Conservation (phyloP, 2,888 invertebrate species). For the Monochamus alternatus region DNA sequence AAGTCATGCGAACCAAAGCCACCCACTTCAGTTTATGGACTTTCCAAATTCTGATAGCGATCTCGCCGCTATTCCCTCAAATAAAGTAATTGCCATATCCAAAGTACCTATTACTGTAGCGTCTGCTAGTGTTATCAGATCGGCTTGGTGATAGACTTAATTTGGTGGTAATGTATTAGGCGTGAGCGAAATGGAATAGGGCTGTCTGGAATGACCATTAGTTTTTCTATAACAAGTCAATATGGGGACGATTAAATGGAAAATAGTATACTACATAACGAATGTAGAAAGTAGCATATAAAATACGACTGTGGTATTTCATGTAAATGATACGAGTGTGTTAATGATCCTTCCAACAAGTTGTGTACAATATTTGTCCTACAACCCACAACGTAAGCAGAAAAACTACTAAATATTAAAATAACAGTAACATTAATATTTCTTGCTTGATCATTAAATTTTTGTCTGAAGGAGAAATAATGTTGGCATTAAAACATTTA, state of each 20-base stretch:
- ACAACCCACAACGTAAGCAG: no score
- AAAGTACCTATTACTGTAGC: constrained; percentile 3
- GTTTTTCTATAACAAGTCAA: not conserved
- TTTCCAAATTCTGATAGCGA: constrained; percentile 8
- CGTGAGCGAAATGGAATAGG: not conserved
- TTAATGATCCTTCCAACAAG: no score
- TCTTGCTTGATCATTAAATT: no score
- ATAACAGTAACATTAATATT: no score
- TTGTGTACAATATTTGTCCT: no score
- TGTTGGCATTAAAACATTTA: no score
- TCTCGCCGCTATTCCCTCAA: not conserved
- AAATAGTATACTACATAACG: no score
- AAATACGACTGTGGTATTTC: no score
- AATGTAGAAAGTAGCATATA: no score
- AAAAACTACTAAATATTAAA: no score
- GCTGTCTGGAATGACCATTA: not conserved
- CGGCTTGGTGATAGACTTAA: not conserved
- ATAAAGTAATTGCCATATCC: constrained; percentile 12
- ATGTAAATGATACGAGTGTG: no score
- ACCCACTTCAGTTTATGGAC: not conserved
- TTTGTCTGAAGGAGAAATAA: no score
- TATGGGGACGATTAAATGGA: not conserved
- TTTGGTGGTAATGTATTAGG: constrained; percentile 3
- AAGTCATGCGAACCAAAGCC: constrained; percentile 9
- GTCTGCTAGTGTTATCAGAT: not conserved